Conservation (phyloP, 2,797 vertebrate genomes). For the Galagoides demidoff region DNA sequence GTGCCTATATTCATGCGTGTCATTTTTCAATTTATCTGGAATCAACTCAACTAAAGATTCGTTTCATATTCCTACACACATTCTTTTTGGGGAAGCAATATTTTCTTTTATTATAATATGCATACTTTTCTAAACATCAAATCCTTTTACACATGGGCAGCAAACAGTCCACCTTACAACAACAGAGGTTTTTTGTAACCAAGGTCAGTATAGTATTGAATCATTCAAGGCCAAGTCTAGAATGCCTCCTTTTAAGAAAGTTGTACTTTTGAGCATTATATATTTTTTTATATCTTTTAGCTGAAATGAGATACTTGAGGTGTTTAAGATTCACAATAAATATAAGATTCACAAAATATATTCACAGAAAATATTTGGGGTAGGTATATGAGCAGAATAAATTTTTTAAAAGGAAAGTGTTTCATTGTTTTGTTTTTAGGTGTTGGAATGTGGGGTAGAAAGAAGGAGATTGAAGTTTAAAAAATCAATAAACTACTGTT, state of each 20-base stretch:
- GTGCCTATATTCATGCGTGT: not conserved
- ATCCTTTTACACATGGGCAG: rapidly evolving
- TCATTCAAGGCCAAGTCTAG: not conserved
- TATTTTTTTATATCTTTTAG: not conserved
- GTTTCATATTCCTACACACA: not conserved
- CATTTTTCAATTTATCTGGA: not conserved
- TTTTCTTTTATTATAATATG: not conserved
- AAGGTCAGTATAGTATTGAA: not conserved
- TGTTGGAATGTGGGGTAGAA: not conserved
- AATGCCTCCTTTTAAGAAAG: not conserved
- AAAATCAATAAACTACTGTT: not conserved
- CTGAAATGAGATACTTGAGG: not conserved
- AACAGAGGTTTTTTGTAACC: not conserved
- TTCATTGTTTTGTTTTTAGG: not conserved
- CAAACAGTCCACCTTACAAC: not conserved
- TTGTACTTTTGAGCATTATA: not conserved
- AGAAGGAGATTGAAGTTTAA: not conserved
- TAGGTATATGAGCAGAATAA: not conserved
- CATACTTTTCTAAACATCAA: not conserved
- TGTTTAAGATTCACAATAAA: not conserved
- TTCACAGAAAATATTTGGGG: not conserved
- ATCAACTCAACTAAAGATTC: not conserved
- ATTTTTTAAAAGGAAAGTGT: not conserved
- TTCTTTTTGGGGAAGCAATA: not conserved
- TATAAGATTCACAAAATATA: not conserved